These are phyloP conservation scores for Syrphus vitripennis DNA, from an alignment of 2,888 invertebrate species.

Conservation along the genomic window DNA sequence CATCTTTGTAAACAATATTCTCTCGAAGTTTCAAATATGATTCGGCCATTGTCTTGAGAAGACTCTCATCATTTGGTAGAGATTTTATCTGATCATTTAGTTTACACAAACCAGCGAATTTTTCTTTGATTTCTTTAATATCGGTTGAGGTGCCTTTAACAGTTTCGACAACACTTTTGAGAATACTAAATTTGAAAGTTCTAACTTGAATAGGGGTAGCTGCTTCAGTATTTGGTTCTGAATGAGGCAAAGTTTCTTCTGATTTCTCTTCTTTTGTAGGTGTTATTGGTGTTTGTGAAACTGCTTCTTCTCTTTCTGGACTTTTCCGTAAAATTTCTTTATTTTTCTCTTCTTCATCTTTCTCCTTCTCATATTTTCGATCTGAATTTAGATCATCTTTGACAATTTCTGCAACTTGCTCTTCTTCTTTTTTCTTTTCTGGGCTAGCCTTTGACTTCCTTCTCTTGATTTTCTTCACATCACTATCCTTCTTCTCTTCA, in stretches of 20 bases:
- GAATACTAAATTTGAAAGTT: conserved; percentile 13
- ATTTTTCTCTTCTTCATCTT: neutral
- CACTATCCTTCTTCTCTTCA: neutral
- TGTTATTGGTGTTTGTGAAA: neutral
- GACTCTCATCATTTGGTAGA: neutral
- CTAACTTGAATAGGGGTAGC: neutral
- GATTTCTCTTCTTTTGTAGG: neutral
- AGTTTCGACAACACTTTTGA: conserved; percentile 5
- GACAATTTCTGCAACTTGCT: neutral
- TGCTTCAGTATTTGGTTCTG: neutral
- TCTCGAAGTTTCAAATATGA: conserved; percentile 27
- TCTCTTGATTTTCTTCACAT: neutral
- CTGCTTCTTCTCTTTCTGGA: neutral
- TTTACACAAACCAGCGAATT: neutral
- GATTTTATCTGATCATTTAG: conserved; percentile 29
- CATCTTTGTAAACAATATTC: conserved; percentile 37
- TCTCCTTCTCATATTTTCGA: neutral
- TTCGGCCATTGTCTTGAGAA: conserved; percentile 29
- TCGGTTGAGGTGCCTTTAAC: conserved; percentile 6
- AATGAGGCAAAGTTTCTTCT: neutral
- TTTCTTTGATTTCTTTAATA: neutral
- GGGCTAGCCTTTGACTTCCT: conserved; percentile 40
- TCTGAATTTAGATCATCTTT: neutral
- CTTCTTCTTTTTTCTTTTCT: conserved; percentile 12
- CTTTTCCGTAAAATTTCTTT: neutral